These are phyloP conservation scores for Rhineura floridana DNA, from an alignment of 2,113 vertebrate species.

Conservation along the genomic window DNA sequence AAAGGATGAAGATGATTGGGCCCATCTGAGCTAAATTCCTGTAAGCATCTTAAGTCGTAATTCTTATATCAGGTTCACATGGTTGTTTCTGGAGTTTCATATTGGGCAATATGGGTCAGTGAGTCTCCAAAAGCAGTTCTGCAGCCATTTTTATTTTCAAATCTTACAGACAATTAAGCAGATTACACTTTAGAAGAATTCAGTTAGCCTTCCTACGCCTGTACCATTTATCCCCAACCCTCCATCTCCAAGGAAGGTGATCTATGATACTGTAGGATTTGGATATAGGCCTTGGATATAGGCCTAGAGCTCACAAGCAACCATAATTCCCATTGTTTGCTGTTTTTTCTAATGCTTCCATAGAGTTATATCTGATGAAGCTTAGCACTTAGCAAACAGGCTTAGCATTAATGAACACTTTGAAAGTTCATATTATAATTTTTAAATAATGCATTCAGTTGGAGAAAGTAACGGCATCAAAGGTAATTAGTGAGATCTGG, in stretches of 20 bases:
- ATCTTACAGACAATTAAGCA: not conserved
- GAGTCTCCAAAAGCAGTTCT: not conserved
- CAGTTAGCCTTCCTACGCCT: not conserved
- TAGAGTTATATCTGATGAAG: constrained; percentile 31
- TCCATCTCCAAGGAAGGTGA: constrained; percentile 17
- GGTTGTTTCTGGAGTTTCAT: not conserved
- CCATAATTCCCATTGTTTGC: constrained; percentile 26
- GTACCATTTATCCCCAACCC: not conserved
- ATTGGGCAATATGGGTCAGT: not conserved
- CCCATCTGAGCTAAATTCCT: not conserved
- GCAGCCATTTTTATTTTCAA: not conserved
- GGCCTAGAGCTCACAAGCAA: constrained; percentile 30
- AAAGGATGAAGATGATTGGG: not conserved
- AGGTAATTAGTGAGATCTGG: constrained; percentile 13
- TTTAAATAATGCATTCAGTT: constrained; percentile 51
- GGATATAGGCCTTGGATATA: constrained; percentile 38
- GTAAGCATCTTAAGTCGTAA: not conserved
- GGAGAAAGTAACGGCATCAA: constrained; percentile 19
- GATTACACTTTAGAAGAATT: not conserved
- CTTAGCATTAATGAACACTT: constrained; percentile 53
- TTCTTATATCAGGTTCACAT: not conserved
- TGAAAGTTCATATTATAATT: constrained; percentile 50
- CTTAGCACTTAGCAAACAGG: constrained; percentile 41
- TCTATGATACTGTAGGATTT: not conserved
- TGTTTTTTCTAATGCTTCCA: constrained; percentile 47